These are phyloP conservation scores for Pteromalus puparum DNA, from an alignment of 1,140 invertebrate species.

Conservation along the genomic window DNA sequence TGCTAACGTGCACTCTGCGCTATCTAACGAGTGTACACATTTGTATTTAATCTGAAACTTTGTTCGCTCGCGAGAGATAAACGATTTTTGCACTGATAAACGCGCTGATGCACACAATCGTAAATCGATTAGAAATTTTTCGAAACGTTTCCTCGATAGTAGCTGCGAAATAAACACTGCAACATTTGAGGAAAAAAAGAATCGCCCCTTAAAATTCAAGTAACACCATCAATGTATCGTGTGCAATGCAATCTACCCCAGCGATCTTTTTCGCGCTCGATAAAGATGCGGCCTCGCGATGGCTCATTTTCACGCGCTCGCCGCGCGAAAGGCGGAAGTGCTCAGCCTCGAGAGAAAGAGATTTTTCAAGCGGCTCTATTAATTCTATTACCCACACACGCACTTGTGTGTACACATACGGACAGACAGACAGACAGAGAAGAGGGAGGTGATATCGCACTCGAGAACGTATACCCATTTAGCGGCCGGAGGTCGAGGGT, in stretches of 20 bases:
- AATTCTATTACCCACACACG: conserved; percentile 1
- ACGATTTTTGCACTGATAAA: no score
- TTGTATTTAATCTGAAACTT: no score
- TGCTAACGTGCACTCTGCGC: no score
- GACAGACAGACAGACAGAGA: not conserved
- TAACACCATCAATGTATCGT: not conserved
- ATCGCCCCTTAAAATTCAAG: no score
- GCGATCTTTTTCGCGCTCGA: not conserved
- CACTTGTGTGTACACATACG: not conserved
- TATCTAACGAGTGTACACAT: no score
- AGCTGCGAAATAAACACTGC: no score
- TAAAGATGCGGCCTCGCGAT: not conserved
- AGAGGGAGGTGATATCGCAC: conserved; percentile 44
- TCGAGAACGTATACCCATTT: conserved; percentile 47
- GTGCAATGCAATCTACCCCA: conserved; percentile 12
- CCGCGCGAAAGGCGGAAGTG: conserved; percentile 29
- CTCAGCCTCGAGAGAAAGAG: not conserved
- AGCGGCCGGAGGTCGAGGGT: conserved; percentile 59
- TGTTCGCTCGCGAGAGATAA: no score
- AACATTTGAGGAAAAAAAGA: no score
- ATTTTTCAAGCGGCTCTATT: conserved; percentile 15
- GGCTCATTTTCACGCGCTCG: conserved; percentile 5
- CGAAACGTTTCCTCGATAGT: no score
- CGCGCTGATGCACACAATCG: no score
- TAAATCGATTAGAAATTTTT: no score